Evolutionary conservation across 2,797 vertebrate genomes (phyloP).

Genomic region (Cossypha heuglini): DNA sequence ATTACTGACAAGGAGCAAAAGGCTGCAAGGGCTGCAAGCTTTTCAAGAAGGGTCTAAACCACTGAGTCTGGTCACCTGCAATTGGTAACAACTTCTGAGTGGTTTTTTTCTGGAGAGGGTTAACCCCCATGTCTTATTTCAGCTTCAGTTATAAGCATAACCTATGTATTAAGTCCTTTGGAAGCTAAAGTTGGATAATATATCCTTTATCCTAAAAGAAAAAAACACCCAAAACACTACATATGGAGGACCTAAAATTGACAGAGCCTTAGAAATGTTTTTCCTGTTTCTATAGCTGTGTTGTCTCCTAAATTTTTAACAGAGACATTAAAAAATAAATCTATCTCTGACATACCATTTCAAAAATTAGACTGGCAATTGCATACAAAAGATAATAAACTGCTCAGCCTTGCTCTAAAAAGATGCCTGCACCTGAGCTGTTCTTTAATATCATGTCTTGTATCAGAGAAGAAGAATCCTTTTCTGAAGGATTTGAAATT

Average conservation of each 20-base stretch:
- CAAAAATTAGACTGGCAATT: neutral
- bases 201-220: neutral
- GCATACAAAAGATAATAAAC: neutral
- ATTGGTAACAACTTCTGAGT: neutral
- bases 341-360: neutral
- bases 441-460: neutral
- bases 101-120: neutral
- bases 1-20: neutral
- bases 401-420: neutral
- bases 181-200: neutral
- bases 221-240: neutral
- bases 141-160: neutral
- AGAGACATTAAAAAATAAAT: neutral
- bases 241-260: neutral
- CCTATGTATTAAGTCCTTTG: neutral
- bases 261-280: neutral
- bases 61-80: neutral
- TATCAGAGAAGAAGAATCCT: neutral
- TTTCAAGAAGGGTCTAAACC: neutral
- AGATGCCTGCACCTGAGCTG: neutral
- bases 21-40: neutral
- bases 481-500: neutral
- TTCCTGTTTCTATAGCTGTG: neutral
- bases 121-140: neutral
- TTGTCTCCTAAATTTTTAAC: neutral